A percentile compares a stretch with the other conserved stretches of the same genome.
These are phyloP conservation scores for Choreutis nemorana DNA, from an alignment of 2,888 invertebrate species.

Conservation along the genomic window DNA sequence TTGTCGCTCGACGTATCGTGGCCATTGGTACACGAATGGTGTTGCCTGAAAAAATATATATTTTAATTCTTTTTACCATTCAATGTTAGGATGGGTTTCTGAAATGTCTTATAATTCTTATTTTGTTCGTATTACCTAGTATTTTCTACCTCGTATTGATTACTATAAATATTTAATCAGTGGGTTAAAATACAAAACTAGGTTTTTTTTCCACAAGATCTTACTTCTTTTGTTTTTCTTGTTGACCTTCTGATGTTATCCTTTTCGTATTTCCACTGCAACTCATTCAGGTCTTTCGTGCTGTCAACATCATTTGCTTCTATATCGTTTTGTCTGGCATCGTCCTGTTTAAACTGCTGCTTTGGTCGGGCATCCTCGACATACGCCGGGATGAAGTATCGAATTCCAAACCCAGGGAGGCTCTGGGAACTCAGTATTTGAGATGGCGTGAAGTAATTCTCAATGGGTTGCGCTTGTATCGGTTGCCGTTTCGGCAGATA, in stretches of 20 bases:
- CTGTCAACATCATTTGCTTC: constrained; percentile 32
- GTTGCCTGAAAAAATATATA: constrained; percentile 26
- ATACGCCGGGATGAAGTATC: constrained; percentile 45
- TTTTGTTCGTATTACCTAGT: too few species aligned
- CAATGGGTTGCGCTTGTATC: constrained; percentile 19
- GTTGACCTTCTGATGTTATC: constrained; percentile 31
- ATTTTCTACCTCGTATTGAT: too few species aligned
- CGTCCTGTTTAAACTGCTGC: constrained; percentile 31
- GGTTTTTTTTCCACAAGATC: too few species aligned
- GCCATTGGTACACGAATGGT: constrained; percentile 41
- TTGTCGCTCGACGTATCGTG: constrained; percentile 35
- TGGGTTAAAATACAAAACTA: too few species aligned
- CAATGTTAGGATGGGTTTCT: too few species aligned
- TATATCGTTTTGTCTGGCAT: constrained; percentile 39
- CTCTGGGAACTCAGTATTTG: constrained; percentile 44
- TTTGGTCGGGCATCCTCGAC: constrained; percentile 20
- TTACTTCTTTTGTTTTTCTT: constrained; percentile 38
- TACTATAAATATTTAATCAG: too few species aligned
- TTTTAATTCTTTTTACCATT: constrained; percentile 3
- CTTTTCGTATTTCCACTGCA: constrained; percentile 50
- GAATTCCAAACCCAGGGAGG: constrained; percentile 44
- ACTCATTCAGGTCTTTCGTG: constrained; percentile 31
- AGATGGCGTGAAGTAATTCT: constrained; percentile 31
- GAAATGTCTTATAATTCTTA: too few species aligned
- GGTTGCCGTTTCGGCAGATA: constrained; percentile 34